phyloP scores from a whole-genome alignment of 1,140 invertebrate species.

The Caenorhabditis inopinata region DNA sequence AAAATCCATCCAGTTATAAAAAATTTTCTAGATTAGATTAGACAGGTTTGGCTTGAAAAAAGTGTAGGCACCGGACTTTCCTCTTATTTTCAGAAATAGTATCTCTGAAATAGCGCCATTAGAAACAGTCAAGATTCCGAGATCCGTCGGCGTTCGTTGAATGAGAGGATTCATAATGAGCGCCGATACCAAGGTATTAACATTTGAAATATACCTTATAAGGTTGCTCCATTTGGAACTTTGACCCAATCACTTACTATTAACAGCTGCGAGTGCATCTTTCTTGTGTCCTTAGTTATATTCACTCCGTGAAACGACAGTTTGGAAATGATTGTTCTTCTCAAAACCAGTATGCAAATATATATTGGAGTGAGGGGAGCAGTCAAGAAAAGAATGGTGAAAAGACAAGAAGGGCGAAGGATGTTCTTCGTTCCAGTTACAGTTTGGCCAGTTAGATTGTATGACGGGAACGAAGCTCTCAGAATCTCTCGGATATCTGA shows the following conservation, averaged over 20 bases:
- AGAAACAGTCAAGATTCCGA: too few relatives aligned
- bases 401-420: neutral
- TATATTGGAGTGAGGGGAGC: slow-evolving; percentile 9
- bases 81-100: too few relatives aligned
- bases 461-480: neutral
- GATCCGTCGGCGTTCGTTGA: too few relatives aligned
- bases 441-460: neutral
- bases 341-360: neutral
- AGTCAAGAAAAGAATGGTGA: slow-evolving; percentile 26
- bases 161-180: too few relatives aligned
- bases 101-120: too few relatives aligned
- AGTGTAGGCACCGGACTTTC: too few relatives aligned
- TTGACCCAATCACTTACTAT: neutral
- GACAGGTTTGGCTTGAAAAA: too few relatives aligned
- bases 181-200: too few relatives aligned
- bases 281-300: neutral
- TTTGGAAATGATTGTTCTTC: neutral
- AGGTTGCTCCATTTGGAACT: too few relatives aligned
- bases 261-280: neutral
- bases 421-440: slow-evolving; percentile 28
- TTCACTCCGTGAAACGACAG: neutral
- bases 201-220: too few relatives aligned
- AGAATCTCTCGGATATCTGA: neutral
- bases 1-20: too few relatives aligned
- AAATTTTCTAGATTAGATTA: too few relatives aligned